phyloP scores from a whole-genome alignment of 2,113 vertebrate species.

The Pyxicephalus adspersus region DNA sequence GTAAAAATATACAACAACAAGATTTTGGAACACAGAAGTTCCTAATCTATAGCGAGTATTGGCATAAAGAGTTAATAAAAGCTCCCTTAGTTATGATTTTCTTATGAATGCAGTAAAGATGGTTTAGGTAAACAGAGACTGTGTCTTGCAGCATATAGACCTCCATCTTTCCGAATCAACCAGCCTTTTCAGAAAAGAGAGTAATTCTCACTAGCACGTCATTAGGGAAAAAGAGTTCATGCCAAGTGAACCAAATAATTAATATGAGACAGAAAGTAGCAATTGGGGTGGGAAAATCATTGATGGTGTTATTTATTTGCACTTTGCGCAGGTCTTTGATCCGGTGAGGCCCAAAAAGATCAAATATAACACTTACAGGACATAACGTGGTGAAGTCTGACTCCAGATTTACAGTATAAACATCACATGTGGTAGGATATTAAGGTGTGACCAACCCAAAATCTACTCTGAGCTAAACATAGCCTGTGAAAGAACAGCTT shows the following conservation, averaged over 20 bases:
- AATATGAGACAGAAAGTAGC: constrained; percentile 52
- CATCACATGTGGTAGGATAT: constrained; percentile 49
- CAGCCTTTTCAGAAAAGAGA: constrained; percentile 28
- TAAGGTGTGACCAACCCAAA: constrained; percentile 47
- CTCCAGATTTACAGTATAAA: constrained; percentile 41
- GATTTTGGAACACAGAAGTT: neutral
- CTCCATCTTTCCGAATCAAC: constrained; percentile 38
- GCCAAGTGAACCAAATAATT: constrained; percentile 56
- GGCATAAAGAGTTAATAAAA: neutral
- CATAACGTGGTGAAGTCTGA: constrained; percentile 39
- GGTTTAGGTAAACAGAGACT: neutral
- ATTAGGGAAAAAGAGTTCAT: constrained; percentile 50
- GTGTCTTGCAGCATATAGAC: constrained; percentile 22
- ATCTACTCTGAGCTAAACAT: constrained; percentile 42
- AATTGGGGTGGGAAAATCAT: constrained; percentile 47
- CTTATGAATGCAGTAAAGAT: constrained; percentile 3
- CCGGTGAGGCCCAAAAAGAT: constrained; percentile 45
- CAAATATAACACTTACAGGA: constrained; percentile 49
- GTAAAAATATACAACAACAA: too few species aligned
- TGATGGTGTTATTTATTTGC: constrained; percentile 52
- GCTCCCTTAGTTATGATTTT: neutral
- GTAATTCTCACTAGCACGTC: constrained; percentile 47
- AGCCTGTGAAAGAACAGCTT: constrained; percentile 35
- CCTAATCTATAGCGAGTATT: neutral
- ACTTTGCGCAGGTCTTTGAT: constrained; percentile 47